Evolutionary conservation across 2,797 vertebrate species (phyloP).

Genomic region (Lutjanus argentimaculatus): DNA sequence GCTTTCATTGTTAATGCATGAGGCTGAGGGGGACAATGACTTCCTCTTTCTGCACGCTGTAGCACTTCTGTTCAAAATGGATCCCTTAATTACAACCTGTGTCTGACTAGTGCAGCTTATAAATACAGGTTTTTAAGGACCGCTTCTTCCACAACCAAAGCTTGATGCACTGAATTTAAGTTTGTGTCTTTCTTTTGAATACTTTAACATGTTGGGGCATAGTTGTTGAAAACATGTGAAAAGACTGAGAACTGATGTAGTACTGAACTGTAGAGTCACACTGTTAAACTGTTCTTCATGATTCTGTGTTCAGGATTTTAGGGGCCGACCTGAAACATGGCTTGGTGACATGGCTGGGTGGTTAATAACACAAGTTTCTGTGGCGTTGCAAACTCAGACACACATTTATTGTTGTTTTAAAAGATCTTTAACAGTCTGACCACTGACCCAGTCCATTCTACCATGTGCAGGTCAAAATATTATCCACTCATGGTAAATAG

Average conservation of each 20-base stretch:
- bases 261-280: too few species aligned
- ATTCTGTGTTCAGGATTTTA: too few species aligned
- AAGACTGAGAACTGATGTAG: too few species aligned
- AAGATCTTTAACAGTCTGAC: neutral
- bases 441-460: neutral
- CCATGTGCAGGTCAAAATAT: neutral
- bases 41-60: conserved; percentile 41
- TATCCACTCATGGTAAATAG: neutral
- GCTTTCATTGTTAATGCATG: conserved; percentile 73
- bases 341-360: too few species aligned
- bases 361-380: too few species aligned
- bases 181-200: too few species aligned
- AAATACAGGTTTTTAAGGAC: conserved; percentile 27
- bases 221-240: too few species aligned
- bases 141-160: neutral
- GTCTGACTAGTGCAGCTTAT: conserved; percentile 30
- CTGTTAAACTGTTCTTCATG: too few species aligned
- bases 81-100: conserved; percentile 67
- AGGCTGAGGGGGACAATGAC: conserved; percentile 61
- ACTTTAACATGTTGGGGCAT: too few species aligned
- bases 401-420: too few species aligned
- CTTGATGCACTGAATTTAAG: neutral
- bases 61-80: conserved; percentile 63
- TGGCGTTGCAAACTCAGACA: accelerated
- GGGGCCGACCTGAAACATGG: too few species aligned